Conservation (phyloP, 2,888 invertebrate genomes). For the Heteropelma amictum region DNA sequence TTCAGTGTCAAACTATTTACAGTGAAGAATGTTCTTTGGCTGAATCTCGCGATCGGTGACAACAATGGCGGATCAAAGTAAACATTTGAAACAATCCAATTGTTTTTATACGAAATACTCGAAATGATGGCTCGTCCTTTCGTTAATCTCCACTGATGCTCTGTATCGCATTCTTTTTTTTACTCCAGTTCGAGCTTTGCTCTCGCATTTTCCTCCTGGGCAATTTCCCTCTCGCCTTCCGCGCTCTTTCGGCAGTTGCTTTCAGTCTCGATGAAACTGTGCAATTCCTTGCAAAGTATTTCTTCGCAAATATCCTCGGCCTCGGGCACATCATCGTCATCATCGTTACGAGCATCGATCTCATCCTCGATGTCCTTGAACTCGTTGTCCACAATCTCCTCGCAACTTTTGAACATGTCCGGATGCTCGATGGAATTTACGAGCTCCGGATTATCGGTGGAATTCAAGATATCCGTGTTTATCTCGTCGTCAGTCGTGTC, state of each 20-base stretch:
- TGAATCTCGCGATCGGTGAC: not conserved
- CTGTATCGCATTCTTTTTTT: not conserved
- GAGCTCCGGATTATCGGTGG: slow-evolving; percentile 71
- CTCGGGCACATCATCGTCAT: slow-evolving; percentile 67
- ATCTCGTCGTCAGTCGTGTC: slow-evolving; percentile 74
- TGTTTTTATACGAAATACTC: not conserved
- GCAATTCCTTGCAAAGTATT: slow-evolving; percentile 71
- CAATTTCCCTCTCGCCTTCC: slow-evolving; percentile 51
- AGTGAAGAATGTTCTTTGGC: slow-evolving; percentile 49
- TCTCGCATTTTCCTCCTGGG: slow-evolving; percentile 42
- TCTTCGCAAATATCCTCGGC: slow-evolving; percentile 70
- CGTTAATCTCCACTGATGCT: slow-evolving; percentile 3
- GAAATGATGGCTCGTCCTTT: slow-evolving; percentile 17
- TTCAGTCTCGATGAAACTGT: slow-evolving; percentile 72
- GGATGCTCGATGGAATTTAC: slow-evolving; percentile 67
- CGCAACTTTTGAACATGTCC: slow-evolving; percentile 73
- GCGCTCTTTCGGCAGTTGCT: slow-evolving; percentile 54
- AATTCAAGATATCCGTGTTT: slow-evolving; percentile 73
- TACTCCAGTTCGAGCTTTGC: slow-evolving; percentile 38
- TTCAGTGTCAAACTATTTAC: slow-evolving; percentile 38
- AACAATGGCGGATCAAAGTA: not conserved
- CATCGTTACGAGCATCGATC: slow-evolving; percentile 54
- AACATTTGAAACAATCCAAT: not conserved
- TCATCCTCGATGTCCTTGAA: slow-evolving; percentile 65
- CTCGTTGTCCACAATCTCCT: slow-evolving; percentile 70